Evolutionary conservation across 2,797 vertebrate genomes (phyloP), one percentile per base, ranked within the genome.

Genomic region (Coregonus ussuriensis): DNA sequence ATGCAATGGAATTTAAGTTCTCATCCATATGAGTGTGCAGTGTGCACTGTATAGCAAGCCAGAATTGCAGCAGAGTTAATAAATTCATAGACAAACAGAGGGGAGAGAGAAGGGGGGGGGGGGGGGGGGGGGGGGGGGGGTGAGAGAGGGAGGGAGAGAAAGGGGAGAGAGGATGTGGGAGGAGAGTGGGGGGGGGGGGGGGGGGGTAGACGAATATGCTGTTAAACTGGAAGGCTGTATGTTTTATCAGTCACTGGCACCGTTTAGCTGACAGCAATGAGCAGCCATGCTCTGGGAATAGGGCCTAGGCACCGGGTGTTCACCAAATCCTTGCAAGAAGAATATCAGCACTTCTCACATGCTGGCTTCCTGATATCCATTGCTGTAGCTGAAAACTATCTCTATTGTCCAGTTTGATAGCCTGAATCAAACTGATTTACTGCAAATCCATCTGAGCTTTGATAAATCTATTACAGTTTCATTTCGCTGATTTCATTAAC

Each of bases 391-490:
- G 97, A 96, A 97, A 98, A 98, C 98, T 98, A 97, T 99, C 98
- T 98, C 98, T 97, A 99, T 99, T 99, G 98, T 99, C 98, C 98
- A 96, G 97, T 99, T 99, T 99, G 98, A 99, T 99, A 98, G 98
- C 97, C 97, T 97, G 98, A 99, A 99, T 99, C 98, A 98, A 99
- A 99, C 98, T 99, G 98, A 99, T 99, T 99, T 99, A 99, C 98
- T 98, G 98, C 98, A 98, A 99, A 99, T 99, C 98, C 98, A 99
- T 99, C 98, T 97, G 98, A 99, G 98, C 98, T 99, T 99, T 99
- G 98, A 99, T 99, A 99, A 99, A 99, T 99, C 98, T 99, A 99
- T 99, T 99, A 99, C 98, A 99, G 97, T 99, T 99, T 99, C 98
- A 99, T 99, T 99, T 97, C 97, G 95, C 97, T 99, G 98, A 99